These are phyloP conservation scores for Sebastes glaucus DNA, from an alignment of 2,797 vertebrate species.

Conservation along the genomic window DNA sequence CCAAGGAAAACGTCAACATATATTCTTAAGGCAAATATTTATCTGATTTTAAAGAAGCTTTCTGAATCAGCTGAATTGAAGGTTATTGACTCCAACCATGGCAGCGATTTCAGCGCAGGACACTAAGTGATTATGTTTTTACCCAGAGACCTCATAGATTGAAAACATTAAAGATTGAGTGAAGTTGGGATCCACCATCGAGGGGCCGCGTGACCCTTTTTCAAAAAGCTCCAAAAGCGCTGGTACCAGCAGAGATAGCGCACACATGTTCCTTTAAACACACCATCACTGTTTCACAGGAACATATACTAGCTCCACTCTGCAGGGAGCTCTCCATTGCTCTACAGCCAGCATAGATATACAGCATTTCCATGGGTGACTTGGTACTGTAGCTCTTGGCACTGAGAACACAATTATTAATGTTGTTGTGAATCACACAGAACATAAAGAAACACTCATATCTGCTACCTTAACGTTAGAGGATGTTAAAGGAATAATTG, in stretches of 20 bases:
- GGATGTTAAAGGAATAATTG: neutral
- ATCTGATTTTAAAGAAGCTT: neutral
- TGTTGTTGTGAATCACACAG: neutral
- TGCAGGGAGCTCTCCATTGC: neutral
- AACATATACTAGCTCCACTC: neutral
- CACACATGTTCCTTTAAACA: slow-evolving; percentile 8
- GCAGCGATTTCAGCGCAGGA: neutral
- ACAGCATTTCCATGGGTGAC: slow-evolving; percentile 20
- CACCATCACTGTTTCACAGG: neutral
- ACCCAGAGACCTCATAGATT: neutral
- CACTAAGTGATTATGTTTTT: neutral
- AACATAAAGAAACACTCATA: neutral
- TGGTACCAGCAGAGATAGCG: neutral
- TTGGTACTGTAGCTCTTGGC: neutral
- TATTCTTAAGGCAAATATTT: slow-evolving; percentile 23
- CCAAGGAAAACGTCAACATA: neutral
- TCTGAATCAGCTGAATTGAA: neutral
- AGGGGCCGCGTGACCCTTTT: neutral
- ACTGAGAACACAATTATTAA: slow-evolving; percentile 9
- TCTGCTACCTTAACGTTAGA: neutral
- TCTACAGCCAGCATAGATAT: slow-evolving; percentile 35
- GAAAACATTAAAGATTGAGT: neutral
- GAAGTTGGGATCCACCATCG: neutral
- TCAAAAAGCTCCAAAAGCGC: neutral
- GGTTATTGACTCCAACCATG: neutral